Conservation (phyloP, 2,797 vertebrate genomes). For the Nyctalus aviator region DNA sequence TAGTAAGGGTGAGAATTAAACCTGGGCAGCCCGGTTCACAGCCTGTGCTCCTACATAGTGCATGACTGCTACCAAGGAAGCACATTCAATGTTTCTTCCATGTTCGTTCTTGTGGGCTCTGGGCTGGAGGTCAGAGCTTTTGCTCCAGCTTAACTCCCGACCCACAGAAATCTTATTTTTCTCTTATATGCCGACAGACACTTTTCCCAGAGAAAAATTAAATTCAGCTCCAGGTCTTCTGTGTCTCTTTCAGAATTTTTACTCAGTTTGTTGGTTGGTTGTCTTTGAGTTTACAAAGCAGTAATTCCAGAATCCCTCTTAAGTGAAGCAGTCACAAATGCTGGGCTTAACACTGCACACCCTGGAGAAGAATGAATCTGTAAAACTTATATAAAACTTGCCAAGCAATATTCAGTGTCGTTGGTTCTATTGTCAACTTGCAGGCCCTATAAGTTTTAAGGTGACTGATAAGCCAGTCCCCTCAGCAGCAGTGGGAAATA, state of each 20-base stretch:
- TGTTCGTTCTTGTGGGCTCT: background rate
- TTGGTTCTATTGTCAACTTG: background rate
- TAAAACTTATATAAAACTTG: background rate
- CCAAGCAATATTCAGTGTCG: background rate
- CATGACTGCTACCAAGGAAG: background rate
- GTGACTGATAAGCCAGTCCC: background rate
- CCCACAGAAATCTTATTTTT: background rate
- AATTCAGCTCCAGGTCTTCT: background rate
- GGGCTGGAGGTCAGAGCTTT: background rate
- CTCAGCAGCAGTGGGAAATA: background rate
- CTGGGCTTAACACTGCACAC: background rate
- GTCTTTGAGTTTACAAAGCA: background rate
- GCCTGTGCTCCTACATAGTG: background rate
- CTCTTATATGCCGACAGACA: background rate
- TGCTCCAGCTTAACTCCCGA: background rate
- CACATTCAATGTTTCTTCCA: background rate
- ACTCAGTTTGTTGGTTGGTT: background rate
- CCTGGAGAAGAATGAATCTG: background rate
- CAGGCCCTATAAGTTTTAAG: background rate
- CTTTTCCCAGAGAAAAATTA: constrained; percentile 23
- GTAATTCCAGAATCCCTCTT: background rate
- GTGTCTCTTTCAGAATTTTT: constrained; percentile 9
- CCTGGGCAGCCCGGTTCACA: background rate
- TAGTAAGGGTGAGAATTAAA: background rate
- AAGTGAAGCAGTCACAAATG: background rate